Evolutionary conservation across 2,797 vertebrate genomes (phyloP), one percentile per base, ranked within the genome.

Genomic region (Enteromius viviparus): DNA sequence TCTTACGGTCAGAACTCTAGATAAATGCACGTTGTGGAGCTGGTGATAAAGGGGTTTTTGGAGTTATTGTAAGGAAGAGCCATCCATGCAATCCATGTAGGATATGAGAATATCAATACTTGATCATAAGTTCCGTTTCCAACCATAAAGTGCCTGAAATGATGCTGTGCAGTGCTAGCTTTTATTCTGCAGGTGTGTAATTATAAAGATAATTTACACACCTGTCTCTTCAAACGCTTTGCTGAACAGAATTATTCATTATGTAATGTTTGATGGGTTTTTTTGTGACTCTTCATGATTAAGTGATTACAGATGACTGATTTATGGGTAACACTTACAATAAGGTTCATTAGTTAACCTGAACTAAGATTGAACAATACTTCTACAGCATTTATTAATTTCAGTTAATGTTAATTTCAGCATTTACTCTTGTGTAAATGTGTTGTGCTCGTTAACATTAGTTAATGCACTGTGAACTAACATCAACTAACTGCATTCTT

Each of bases 11-110:
- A 76, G 15, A 60, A 26, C 10, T 62, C 23, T 21, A 32, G 58
- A 64, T 29, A 40, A 17, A 76, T 3, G 51, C 32, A 40, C 17
- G 40, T 42, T 23, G 2, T 12, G n/a, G 47, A 1, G 8, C 47
- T 72, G 29, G 70, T 11, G 70, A 32, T 72, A 14, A 37, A 60
- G 34, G 32, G 32, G 11, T 21, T 75, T 58, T 55, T 47, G 12
- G 66, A 78, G 68, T 77, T 76, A 42, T 68, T 80, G 76, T 84
- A 42, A 79, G 37, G 70, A 68, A 79, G 70, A 68, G 45, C 3
- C 45, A 47, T 14, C 45, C 45, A 14, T 51, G 62, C 21, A 68
- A 6, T 49, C 17, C 5, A 32, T 45, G 40, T 37, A 3, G 45
- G 12, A n/a, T 65, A 6, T 64, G 40, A 21, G n/a, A 1, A 69